A percentile compares a stretch with the other conserved stretches of the same genome.
Evolutionary conservation across 1,140 invertebrate genomes (phyloP).

Genomic region (Laodelphax striatellus): DNA sequence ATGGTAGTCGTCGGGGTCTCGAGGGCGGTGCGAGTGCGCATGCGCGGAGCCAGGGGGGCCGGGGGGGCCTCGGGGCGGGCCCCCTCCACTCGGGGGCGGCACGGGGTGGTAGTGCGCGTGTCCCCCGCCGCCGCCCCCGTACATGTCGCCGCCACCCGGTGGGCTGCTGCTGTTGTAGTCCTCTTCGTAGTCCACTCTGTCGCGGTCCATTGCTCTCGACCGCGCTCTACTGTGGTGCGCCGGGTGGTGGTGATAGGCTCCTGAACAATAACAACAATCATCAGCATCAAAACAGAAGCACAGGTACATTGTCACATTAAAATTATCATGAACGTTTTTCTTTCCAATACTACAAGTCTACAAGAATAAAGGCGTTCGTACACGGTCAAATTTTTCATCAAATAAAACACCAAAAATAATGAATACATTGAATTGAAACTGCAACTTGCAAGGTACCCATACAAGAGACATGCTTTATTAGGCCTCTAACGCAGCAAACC

Average conservation of each 20-base stretch:
- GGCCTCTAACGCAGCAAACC: too few species aligned
- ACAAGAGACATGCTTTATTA: too few species aligned
- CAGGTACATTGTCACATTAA: too few species aligned
- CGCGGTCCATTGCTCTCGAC: neutral
- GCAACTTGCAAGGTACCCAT: too few species aligned
- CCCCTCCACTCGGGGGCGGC: neutral
- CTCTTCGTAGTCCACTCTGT: slow-evolving; percentile 4
- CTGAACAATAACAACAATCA: neutral
- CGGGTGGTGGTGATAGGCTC: slow-evolving; percentile 5
- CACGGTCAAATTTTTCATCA: too few species aligned
- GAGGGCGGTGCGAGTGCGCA: slow-evolving; percentile 9
- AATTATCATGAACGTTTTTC: too few species aligned
- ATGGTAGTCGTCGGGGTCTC: slow-evolving; percentile 33
- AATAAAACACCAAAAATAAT: too few species aligned
- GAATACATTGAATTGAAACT: too few species aligned
- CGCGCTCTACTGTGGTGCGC: neutral
- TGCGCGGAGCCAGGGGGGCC: neutral
- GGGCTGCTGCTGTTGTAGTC: slow-evolving; percentile 2
- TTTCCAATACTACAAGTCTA: too few species aligned
- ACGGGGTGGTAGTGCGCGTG: neutral
- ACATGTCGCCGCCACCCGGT: neutral
- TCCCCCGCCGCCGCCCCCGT: too few species aligned
- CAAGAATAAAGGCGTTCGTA: too few species aligned
- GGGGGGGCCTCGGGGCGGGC: neutral
- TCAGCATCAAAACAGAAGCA: too few species aligned